These are phyloP conservation scores for Lamellibrachia columna DNA, from an alignment of 2,888 invertebrate species.

Conservation along the genomic window DNA sequence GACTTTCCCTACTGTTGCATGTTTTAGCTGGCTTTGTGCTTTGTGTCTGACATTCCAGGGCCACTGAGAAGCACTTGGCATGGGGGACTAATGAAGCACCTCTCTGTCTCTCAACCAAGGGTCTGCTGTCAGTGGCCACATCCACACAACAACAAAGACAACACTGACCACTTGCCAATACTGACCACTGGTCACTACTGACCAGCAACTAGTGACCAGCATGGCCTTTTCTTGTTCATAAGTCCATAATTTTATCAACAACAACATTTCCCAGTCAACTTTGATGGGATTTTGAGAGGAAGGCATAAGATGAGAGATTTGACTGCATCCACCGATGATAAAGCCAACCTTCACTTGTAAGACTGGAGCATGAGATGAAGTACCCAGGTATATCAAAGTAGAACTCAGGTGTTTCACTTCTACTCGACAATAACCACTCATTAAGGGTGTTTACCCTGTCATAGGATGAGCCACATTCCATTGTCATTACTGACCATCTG, in stretches of 20 bases:
- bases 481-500: background rate
- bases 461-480: background rate
- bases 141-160: background rate
- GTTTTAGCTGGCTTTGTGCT: background rate
- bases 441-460: background rate
- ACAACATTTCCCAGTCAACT: too few relatives aligned
- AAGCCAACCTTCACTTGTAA: background rate
- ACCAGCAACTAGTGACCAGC: background rate
- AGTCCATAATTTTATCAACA: too few relatives aligned
- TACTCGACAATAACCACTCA: background rate
- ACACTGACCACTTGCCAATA: background rate
- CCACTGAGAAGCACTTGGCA: background rate
- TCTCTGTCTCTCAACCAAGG: background rate
- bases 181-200: background rate
- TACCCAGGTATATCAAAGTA: background rate
- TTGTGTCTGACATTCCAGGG: background rate
- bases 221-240: too few relatives aligned
- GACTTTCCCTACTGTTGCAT: background rate
- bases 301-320: too few relatives aligned
- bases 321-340: too few relatives aligned
- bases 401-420: background rate
- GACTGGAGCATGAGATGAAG: background rate
- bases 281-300: too few relatives aligned
- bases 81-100: conserved; percentile 10
- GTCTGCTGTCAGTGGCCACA: background rate